These are phyloP conservation scores for Lathronympha strigana DNA, from an alignment of 2,888 invertebrate species.

Conservation along the genomic window DNA sequence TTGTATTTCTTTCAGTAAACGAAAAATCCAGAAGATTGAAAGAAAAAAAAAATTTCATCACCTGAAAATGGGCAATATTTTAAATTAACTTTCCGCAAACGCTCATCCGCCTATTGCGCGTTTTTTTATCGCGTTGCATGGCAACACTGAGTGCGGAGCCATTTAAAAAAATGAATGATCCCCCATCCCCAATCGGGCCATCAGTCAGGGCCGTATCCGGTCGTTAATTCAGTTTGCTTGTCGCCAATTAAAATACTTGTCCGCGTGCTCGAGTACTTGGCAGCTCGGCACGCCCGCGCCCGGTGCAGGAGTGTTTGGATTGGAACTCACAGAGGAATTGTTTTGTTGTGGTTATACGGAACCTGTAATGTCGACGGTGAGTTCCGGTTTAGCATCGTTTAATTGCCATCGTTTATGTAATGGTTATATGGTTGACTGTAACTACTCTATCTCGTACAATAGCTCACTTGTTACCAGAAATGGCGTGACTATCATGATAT, in stretches of 20 bases:
- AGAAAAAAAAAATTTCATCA: neutral
- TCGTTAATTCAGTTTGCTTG: constrained; percentile 37
- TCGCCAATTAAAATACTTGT: constrained; percentile 56
- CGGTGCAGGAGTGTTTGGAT: constrained; percentile 14
- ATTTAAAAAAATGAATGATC: constrained; percentile 28
- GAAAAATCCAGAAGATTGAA: too few relatives aligned
- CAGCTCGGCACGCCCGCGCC: constrained; percentile 36
- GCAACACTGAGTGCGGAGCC: neutral
- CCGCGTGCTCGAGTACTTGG: constrained; percentile 44
- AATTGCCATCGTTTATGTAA: neutral
- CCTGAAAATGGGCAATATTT: neutral
- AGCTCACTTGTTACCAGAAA: too few relatives aligned
- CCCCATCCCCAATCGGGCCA: constrained; percentile 9
- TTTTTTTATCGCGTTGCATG: neutral
- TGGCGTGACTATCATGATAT: too few relatives aligned
- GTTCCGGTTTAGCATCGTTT: neutral
- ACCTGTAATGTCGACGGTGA: neutral
- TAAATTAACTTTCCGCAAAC: neutral
- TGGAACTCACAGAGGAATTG: constrained; percentile 30
- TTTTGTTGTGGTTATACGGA: constrained; percentile 10
- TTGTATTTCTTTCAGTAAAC: too few relatives aligned
- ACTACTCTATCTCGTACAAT: too few relatives aligned
- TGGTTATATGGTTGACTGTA: neutral
- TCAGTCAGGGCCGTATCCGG: constrained; percentile 44
- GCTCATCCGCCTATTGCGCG: neutral